Evolutionary conservation across 2,888 invertebrate genomes (phyloP).

Genomic region (Aproaerema taeniolella): DNA sequence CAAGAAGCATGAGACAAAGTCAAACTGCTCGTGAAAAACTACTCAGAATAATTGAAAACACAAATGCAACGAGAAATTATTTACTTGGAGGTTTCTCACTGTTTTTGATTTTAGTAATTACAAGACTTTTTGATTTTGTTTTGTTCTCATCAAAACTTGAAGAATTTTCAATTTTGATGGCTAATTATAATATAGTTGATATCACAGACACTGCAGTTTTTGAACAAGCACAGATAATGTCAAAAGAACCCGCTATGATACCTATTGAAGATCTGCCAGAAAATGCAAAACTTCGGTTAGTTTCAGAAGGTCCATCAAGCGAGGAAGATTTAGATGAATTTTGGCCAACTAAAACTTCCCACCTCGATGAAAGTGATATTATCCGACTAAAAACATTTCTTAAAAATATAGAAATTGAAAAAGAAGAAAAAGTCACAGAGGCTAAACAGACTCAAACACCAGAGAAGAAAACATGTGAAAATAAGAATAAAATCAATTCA

Average conservation of each 20-base stretch:
- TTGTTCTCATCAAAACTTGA: conserved; percentile 54
- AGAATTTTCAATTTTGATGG: conserved; percentile 53
- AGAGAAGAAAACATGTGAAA: not conserved
- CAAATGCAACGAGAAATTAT: conserved; percentile 49
- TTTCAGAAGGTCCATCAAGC: too few relatives aligned
- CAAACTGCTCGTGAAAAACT: conserved; percentile 35
- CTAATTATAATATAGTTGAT: conserved; percentile 47
- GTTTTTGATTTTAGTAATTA: conserved; percentile 42
- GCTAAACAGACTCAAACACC: not conserved
- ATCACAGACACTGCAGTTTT: conserved; percentile 27
- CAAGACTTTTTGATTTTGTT: conserved; percentile 47
- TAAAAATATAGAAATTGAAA: not conserved
- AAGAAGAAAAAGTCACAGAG: not conserved
- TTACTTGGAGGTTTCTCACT: conserved; percentile 50
- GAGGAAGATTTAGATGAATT: too few relatives aligned
- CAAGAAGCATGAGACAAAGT: conserved; percentile 16
- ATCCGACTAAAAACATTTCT: too few relatives aligned
- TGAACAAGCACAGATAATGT: conserved; percentile 4
- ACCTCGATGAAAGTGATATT: too few relatives aligned
- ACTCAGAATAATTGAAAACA: conserved; percentile 35
- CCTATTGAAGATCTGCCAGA: too few relatives aligned
- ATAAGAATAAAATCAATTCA: not conserved
- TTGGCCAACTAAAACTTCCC: too few relatives aligned
- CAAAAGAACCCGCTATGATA: too few relatives aligned
- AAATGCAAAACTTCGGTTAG: too few relatives aligned